phyloP scores from a whole-genome alignment of 2,888 invertebrate genomes.

The Eupeodes luniger region DNA sequence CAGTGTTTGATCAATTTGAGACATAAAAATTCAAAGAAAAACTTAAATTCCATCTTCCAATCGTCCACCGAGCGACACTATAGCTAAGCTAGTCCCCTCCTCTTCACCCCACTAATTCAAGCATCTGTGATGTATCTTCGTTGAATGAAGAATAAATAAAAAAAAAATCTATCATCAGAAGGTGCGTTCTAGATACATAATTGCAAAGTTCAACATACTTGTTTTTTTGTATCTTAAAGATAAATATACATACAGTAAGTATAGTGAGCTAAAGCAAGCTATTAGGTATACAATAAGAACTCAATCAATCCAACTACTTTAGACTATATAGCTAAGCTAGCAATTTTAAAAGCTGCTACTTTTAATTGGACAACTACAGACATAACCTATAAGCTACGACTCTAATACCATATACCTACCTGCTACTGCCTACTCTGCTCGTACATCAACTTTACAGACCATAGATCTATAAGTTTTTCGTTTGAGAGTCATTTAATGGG shows the following conservation, averaged over 20 bases:
- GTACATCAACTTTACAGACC: not conserved
- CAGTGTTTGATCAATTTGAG: slow-evolving; percentile 12
- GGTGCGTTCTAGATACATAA: slow-evolving; percentile 50
- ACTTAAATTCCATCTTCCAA: slow-evolving; percentile 14
- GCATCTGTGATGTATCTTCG: slow-evolving; percentile 17
- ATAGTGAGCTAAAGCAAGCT: not conserved
- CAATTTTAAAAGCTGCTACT: slow-evolving; percentile 24
- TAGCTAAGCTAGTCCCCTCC: no score
- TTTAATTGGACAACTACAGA: slow-evolving; percentile 37
- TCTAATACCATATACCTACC: not conserved
- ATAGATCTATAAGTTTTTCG: not conserved
- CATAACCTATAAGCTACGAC: slow-evolving; percentile 1
- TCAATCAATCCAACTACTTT: slow-evolving; percentile 37
- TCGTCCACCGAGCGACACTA: no score
- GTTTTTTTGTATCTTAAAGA: not conserved
- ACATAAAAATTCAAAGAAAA: slow-evolving; percentile 9
- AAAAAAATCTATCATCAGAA: slow-evolving; percentile 26
- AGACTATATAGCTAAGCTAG: slow-evolving; percentile 7
- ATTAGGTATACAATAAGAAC: slow-evolving; percentile 16
- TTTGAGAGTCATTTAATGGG: slow-evolving; percentile 20
- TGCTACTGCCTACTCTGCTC: no score
- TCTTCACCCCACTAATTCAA: not conserved
- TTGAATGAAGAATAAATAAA: not conserved
- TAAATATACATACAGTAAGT: no score
- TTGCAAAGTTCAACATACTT: slow-evolving; percentile 48